Evolutionary conservation across 2,888 invertebrate genomes (phyloP).

Genomic region (Hydraecia micacea): DNA sequence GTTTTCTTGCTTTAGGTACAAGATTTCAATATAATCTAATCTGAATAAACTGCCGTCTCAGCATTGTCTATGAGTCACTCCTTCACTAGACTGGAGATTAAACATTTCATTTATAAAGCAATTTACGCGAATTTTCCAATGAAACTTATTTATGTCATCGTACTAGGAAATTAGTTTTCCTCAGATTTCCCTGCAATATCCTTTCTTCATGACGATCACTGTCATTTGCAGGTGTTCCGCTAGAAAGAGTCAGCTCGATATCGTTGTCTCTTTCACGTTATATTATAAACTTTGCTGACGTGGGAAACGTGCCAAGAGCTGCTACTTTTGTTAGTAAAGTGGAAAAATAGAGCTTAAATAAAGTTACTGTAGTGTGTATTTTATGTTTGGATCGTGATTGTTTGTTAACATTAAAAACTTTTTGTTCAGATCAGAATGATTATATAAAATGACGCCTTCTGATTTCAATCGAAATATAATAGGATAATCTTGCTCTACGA

Average conservation of each 20-base stretch:
- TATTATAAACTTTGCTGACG: conserved; percentile 76
- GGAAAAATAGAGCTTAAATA: conserved; percentile 72
- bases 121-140: not conserved
- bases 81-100: not conserved
- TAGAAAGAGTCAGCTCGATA: conserved; percentile 56
- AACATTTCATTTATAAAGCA: not conserved
- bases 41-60: not conserved
- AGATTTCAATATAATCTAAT: conserved; percentile 3
- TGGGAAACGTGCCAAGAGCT: conserved; percentile 79
- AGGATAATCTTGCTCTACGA: not conserved
- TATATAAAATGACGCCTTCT: not conserved
- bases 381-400: conserved; percentile 51
- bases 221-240: conserved; percentile 61
- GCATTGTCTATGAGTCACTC: not conserved
- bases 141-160: not conserved
- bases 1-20: not conserved
- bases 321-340: conserved; percentile 72
- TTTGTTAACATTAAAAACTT: conserved; percentile 37
- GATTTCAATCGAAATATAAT: not conserved
- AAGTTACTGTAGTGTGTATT: conserved; percentile 64
- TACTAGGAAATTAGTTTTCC: conserved; percentile 26
- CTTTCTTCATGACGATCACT: conserved; percentile 42
- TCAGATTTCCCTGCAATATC: conserved; percentile 7
- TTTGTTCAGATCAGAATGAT: not conserved
- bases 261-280: conserved; percentile 65